These are phyloP conservation scores for Caenorhabditis briggsae DNA, from an alignment of 1,140 invertebrate species.

Conservation along the genomic window DNA sequence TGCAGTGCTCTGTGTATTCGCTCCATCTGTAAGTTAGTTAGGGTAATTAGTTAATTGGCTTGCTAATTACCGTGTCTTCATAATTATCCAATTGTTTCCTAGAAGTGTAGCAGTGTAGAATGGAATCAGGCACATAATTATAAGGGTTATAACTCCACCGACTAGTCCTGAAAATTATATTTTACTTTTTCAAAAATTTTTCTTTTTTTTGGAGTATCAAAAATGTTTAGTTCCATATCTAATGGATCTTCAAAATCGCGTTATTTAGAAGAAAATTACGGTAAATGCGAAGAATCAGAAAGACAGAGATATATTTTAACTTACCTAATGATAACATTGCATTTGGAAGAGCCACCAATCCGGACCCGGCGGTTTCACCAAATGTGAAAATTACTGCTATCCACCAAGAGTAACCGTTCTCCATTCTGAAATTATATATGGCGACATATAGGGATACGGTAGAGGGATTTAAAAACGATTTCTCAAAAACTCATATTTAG, in stretches of 20 bases:
- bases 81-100: constrained; percentile 37
- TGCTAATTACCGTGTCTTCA: background rate
- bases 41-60: background rate
- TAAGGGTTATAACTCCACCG: background rate
- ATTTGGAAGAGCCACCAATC: constrained; percentile 31
- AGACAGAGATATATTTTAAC: background rate
- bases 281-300: too few species aligned
- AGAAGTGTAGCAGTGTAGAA: constrained; percentile 19
- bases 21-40: background rate
- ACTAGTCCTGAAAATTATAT: background rate
- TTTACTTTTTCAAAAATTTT: too few species aligned
- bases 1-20: constrained; percentile 13
- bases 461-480: background rate
- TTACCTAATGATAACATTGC: constrained; percentile 34
- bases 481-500: background rate
- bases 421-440: constrained; percentile 4
- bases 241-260: too few species aligned
- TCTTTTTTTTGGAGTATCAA: too few species aligned
- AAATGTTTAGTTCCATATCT: too few species aligned
- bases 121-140: constrained; percentile 9
- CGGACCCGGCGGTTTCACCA: constrained; percentile 21
- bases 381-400: constrained; percentile 37
- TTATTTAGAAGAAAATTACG: too few species aligned
- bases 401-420: constrained; percentile 36
- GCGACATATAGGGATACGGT: background rate